A percentile compares a stretch with the other conserved stretches of the same genome.
Evolutionary conservation across 2,113 vertebrate genomes (phyloP).

Genomic region (Kryptolebias marmoratus): DNA sequence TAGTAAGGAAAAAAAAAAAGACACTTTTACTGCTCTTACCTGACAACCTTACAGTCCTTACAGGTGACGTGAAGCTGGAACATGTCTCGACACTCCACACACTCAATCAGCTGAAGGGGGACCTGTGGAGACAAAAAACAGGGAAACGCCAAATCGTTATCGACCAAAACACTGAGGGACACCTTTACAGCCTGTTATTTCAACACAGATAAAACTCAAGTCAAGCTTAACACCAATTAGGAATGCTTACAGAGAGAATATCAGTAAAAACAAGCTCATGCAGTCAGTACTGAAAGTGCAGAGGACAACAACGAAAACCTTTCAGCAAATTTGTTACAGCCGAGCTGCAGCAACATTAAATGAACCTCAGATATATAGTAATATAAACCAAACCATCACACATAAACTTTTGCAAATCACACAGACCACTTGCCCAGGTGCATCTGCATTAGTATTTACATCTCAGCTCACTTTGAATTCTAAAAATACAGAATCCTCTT

Average conservation of each 20-base stretch:
- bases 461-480: slow-evolving; percentile 23
- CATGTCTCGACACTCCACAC: slow-evolving; percentile 94
- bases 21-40: slow-evolving; percentile 75
- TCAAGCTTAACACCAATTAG: background rate
- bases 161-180: background rate
- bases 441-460: slow-evolving; percentile 26
- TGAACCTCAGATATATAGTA: background rate
- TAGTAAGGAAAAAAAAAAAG: background rate
- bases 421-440: slow-evolving; percentile 15
- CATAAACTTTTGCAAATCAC: background rate
- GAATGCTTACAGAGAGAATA: background rate
- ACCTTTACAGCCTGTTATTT: background rate
- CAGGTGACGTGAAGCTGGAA: slow-evolving; percentile 97
- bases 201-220: background rate
- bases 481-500: slow-evolving; percentile 39
- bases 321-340: slow-evolving; percentile 35
- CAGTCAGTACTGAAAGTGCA: slow-evolving; percentile 39
- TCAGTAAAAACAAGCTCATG: slow-evolving; percentile 38
- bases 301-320: background rate
- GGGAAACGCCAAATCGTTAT: background rate
- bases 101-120: slow-evolving; percentile 95
- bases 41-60: slow-evolving; percentile 98
- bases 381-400: slow-evolving; percentile 2
- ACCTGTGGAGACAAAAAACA: slow-evolving; percentile 78
- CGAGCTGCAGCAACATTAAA: background rate